A percentile compares a stretch with the other conserved stretches of the same genome.
Evolutionary conservation across 2,888 invertebrate genomes (phyloP).

Genomic region (Lasioglossum pauxillum): DNA sequence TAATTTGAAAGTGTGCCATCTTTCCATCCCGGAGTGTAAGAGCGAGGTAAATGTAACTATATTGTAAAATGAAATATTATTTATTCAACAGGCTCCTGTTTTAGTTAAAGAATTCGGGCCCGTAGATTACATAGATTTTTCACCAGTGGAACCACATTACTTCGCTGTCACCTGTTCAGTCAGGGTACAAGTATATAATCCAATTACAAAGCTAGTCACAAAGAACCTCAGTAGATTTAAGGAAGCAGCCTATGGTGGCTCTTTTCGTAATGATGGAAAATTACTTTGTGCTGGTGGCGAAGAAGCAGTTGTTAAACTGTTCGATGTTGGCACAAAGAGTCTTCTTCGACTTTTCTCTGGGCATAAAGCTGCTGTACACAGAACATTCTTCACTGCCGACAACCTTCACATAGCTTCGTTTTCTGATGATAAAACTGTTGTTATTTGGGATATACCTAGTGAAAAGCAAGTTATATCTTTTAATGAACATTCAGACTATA

Average conservation of each 20-base stretch:
- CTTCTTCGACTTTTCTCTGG: conserved; percentile 94
- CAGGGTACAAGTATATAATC: conserved; percentile 94
- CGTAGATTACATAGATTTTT: conserved; percentile 96
- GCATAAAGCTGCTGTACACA: conserved; percentile 92
- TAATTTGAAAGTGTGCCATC: too few relatives aligned
- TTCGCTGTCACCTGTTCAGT: conserved; percentile 97
- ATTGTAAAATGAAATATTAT: conserved; percentile 1
- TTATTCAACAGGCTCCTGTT: conserved; percentile 89
- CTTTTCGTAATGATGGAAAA: conserved; percentile 92
- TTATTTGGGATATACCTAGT: conserved; percentile 96
- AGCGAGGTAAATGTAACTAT: neutral
- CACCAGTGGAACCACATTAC: conserved; percentile 94
- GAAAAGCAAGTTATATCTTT: conserved; percentile 90
- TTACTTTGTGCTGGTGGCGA: conserved; percentile 96
- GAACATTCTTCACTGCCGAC: conserved; percentile 92
- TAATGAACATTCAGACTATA: conserved; percentile 91
- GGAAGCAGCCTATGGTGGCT: conserved; percentile 93
- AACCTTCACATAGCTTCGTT: conserved; percentile 93
- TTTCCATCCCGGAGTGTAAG: neutral
- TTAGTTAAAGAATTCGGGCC: conserved; percentile 96
- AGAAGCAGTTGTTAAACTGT: conserved; percentile 93
- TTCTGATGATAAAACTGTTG: conserved; percentile 95
- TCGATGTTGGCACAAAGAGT: conserved; percentile 94
- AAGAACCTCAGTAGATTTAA: conserved; percentile 94
- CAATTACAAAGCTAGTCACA: conserved; percentile 92